A percentile compares a stretch with the other conserved stretches of the same genome.
These are phyloP conservation scores for Zoanthus solanderi DNA, from an alignment of 92 coral and sea anemone genomes.

Conservation along the genomic window DNA sequence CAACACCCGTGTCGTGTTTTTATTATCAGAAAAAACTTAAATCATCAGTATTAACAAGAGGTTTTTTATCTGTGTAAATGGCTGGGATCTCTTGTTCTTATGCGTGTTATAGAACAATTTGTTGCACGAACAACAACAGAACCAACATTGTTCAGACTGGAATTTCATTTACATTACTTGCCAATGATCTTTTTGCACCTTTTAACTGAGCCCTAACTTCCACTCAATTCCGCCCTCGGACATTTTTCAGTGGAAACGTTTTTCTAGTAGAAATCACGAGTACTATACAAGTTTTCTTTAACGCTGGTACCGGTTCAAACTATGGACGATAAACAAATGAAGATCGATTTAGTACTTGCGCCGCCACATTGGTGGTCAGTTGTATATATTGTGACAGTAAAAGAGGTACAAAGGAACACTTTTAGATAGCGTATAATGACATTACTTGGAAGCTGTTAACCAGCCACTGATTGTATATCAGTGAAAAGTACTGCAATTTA, in stretches of 20 bases:
- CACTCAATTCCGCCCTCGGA: neutral
- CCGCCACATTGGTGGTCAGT: neutral
- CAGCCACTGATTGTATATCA: neutral
- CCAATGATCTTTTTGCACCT: neutral
- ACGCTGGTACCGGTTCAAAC: neutral
- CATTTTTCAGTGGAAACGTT: neutral
- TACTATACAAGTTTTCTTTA: conserved; percentile 7
- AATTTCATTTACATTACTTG: neutral
- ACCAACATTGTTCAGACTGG: conserved; percentile 9
- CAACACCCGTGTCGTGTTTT: neutral
- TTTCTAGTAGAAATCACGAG: conserved; percentile 11
- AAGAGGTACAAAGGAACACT: neutral
- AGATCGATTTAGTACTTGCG: conserved; percentile 4
- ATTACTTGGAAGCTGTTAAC: neutral
- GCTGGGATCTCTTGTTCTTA: neutral
- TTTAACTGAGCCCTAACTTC: too few species aligned
- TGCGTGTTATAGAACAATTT: conserved; percentile 5
- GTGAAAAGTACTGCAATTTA: neutral
- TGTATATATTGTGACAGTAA: conserved; percentile 5
- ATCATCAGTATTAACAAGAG: neutral
- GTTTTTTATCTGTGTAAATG: neutral
- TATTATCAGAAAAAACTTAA: neutral
- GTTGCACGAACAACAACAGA: neutral
- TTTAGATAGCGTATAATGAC: neutral
- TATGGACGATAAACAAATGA: conserved; percentile 20